phyloP scores from a whole-genome alignment of 2,797 vertebrate species.

The Neosilurus hyrtlii region DNA sequence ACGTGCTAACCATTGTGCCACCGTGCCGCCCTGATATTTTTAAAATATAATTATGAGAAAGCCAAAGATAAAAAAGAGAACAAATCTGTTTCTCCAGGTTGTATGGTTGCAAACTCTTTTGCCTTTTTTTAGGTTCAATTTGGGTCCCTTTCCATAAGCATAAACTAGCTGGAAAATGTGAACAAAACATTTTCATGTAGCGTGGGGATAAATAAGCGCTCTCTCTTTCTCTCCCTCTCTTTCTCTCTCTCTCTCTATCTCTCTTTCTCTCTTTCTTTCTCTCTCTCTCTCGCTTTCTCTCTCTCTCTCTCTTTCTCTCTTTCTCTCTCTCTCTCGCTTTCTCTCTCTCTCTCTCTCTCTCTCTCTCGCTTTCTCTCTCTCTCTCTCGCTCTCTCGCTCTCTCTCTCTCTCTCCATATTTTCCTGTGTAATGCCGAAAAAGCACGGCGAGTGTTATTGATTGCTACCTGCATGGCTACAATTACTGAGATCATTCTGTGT shows the following conservation, averaged over 20 bases:
- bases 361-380: neutral
- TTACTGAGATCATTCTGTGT: slow-evolving; percentile 7
- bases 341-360: neutral
- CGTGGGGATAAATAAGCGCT: neutral
- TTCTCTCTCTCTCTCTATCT: neutral
- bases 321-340: neutral
- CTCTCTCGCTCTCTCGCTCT: neutral
- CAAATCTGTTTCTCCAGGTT: no score
- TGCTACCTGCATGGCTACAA: neutral
- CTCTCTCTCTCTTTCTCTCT: no score
- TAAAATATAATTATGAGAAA: no score
- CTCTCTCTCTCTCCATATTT: slow-evolving; percentile 11
- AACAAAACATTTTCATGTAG: neutral
- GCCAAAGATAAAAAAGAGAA: no score
- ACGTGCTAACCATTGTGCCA: no score
- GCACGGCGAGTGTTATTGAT: neutral
- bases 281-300: neutral
- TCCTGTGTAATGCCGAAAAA: neutral
- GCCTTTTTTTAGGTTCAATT: no score
- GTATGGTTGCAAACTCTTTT: no score
- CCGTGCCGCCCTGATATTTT: no score
- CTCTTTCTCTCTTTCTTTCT: neutral
- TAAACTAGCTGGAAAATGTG: neutral
- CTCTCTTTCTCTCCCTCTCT: neutral
- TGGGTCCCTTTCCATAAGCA: no score